Evolutionary conservation across 2,797 vertebrate species (phyloP).

Genomic region (Garrulus glandarius): DNA sequence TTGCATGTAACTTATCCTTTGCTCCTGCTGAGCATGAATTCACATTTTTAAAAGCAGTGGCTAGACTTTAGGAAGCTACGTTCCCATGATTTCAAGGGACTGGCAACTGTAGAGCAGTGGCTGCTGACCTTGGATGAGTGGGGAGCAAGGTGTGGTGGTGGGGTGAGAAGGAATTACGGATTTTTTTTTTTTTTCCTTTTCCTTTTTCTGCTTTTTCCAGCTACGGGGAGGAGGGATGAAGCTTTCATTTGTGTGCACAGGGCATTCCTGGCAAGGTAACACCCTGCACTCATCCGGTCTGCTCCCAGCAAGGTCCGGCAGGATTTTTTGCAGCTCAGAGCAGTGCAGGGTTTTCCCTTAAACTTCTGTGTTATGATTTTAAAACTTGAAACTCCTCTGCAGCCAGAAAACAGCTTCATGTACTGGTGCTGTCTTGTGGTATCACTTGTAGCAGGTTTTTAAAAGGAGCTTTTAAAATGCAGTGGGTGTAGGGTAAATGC

Average conservation of each 20-base stretch:
- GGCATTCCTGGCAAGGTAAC: not conserved
- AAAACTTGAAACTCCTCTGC: not conserved
- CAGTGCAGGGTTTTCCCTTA: not conserved
- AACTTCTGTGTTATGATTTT: not conserved
- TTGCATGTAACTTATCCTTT: not conserved
- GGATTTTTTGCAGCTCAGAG: not conserved
- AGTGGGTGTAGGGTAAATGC: not conserved
- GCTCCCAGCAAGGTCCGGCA: not conserved
- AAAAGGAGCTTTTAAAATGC: not conserved
- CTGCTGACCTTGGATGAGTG: not conserved
- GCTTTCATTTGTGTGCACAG: not conserved
- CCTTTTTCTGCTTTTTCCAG: not conserved
- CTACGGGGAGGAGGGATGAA: not conserved
- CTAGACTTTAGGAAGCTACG: not conserved
- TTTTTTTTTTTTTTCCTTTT: not conserved
- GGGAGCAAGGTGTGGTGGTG: not conserved
- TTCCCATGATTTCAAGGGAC: not conserved
- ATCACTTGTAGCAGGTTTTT: not conserved
- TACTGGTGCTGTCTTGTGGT: not conserved
- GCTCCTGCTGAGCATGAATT: fast-evolving
- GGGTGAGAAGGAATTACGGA: not conserved
- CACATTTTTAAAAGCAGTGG: not conserved
- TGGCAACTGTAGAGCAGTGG: not conserved
- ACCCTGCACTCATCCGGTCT: not conserved
- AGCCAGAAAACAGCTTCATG: not conserved